Conservation (phyloP, 1,140 invertebrate genomes). For the Hestina assimilis region DNA sequence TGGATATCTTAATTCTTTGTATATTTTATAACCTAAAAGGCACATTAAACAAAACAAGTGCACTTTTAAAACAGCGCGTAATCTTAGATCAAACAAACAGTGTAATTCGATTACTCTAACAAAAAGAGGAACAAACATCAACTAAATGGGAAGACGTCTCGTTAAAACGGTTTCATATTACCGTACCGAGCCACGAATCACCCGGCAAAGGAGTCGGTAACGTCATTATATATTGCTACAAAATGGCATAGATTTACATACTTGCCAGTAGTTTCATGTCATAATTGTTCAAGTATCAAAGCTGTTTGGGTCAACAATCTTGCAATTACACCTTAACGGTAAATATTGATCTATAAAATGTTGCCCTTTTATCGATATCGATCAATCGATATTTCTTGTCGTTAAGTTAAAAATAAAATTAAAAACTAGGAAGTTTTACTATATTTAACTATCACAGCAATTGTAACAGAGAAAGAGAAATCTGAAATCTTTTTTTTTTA, state of each 20-base stretch:
- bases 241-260: slow-evolving; percentile 23
- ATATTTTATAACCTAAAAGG: neutral
- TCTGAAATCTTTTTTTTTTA: no score
- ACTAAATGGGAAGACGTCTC: slow-evolving; percentile 32
- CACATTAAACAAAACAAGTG: slow-evolving; percentile 14
- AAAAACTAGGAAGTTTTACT: no score
- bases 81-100: slow-evolving; percentile 29
- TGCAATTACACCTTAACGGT: neutral
- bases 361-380: no score
- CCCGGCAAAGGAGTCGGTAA: slow-evolving; percentile 14
- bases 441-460: no score
- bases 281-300: slow-evolving; percentile 24
- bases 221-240: slow-evolving; percentile 20
- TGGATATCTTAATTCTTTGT: neutral
- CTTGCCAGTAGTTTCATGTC: slow-evolving; percentile 21
- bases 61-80: slow-evolving; percentile 22
- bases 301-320: slow-evolving; percentile 1
- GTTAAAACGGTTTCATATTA: slow-evolving; percentile 39
- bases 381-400: no score
- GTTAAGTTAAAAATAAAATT: no score
- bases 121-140: slow-evolving; percentile 28
- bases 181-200: slow-evolving; percentile 28
- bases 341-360: no score
- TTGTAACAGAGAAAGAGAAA: no score
- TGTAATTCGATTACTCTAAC: slow-evolving; percentile 29